Conservation (phyloP, 1,140 invertebrate genomes). For the Drosophila kanapiae region DNA sequence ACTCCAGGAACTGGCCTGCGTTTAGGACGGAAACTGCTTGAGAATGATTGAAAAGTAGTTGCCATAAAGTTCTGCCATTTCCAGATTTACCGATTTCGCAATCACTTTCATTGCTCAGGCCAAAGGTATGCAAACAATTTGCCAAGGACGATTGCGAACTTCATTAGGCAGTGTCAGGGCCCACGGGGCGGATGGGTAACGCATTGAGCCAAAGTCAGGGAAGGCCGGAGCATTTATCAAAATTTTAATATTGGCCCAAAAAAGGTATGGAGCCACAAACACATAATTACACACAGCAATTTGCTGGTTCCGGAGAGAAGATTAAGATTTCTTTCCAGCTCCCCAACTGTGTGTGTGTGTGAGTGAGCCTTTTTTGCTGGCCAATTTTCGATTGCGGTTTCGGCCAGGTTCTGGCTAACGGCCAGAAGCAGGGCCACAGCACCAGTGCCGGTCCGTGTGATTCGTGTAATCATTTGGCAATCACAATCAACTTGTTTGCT, state of each 20-base stretch:
- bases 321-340: conserved; percentile 34
- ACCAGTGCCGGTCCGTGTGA: conserved; percentile 34
- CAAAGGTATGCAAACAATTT: conserved; percentile 45
- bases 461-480: conserved; percentile 78
- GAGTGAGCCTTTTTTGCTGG: conserved; percentile 3
- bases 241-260: conserved; percentile 42
- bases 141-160: conserved; percentile 18
- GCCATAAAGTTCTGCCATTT: conserved; percentile 32
- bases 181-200: conserved; percentile 51
- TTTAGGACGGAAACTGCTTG: conserved; percentile 19
- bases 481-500: conserved; percentile 78
- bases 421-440: conserved; percentile 26
- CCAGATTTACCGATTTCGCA: conserved; percentile 28
- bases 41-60: conserved; percentile 58
- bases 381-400: conserved; percentile 50
- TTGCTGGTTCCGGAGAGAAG: conserved; percentile 5
- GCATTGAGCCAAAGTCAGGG: conserved; percentile 12
- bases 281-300: conserved; percentile 63
- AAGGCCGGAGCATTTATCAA: conserved; percentile 50
- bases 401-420: conserved; percentile 22
- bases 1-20: not conserved
- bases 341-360: not conserved
- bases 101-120: conserved; percentile 30
- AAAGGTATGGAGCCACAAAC: conserved; percentile 21
- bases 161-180: conserved; percentile 33